Base-by-base conservation (phyloP, 1,140 invertebrate genomes). In the Solenopsis invicta region DNA sequence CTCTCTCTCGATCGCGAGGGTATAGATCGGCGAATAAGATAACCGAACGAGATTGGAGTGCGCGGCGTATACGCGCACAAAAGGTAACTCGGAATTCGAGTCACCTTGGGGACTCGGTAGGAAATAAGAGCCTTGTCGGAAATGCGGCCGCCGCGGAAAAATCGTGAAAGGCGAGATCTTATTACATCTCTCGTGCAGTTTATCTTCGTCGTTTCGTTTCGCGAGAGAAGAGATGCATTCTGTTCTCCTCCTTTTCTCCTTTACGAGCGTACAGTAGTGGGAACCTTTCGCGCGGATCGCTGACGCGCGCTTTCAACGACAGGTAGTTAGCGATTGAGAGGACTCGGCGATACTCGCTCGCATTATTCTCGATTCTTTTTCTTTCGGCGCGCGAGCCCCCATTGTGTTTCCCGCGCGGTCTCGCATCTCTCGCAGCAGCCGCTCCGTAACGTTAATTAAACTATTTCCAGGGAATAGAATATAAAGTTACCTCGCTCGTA, bases 311-410 rank as follows among this genome's bases (percentile, higher is more conserved):
- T 50, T 81, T 71, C 54, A 75, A 61, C 41, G 69, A 84, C 41
- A 37, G 69, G 18, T 82, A 84, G 54, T 84, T 84, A 75, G 13
- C 69, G 54, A 84, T 84, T 48, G 69, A 84, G 54, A 84, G 54
- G n/a, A 48, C 16, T 41, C 24, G 37, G 24, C 29, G 24, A 72
- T 82, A 72, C 54, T 59, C 41, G n/a, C 45, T 59, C 18, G 69
- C 54, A 24, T 82, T 82, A 74, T 74, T 74, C 54, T 61, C 67
- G 9, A 9, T 62, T 75, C 67, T 75, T 84, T 82, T 18, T 72
- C 18, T 61, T 75, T 54, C 48, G 61, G 12, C 24, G 9, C 76
- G 61, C 50, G 59, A n/a, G n/a, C n/a, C 61, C 76, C 50, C 64
- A 81, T 69, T 81, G 77, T 81, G 16, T 81, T 81, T 69, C 54